Evolutionary conservation across 64 coral and sea anemone genomes (phyloP).

Genomic region (Pocillopora damicornis): DNA sequence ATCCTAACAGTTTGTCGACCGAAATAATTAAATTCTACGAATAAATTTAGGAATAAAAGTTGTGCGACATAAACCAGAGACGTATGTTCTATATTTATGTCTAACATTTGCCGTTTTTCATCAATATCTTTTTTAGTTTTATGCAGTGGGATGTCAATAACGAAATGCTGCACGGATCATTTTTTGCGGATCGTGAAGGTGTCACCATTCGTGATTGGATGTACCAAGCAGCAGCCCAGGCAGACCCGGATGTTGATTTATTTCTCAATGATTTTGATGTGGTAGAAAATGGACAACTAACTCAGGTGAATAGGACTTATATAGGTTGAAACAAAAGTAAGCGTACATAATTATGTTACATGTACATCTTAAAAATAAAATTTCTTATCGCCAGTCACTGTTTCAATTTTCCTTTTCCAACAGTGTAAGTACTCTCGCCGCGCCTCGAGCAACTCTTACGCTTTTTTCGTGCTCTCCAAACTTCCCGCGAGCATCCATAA

Average conservation of each 20-base stretch:
- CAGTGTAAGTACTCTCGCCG: no score
- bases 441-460: no score
- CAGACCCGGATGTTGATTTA: slow-evolving; percentile 62
- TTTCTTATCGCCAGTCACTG: no score
- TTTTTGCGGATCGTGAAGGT: slow-evolving; percentile 64
- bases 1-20: no score
- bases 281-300: slow-evolving; percentile 67
- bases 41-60: neutral
- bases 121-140: slow-evolving; percentile 34
- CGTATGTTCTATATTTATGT: neutral
- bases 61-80: neutral
- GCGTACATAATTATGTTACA: no score
- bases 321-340: no score
- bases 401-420: no score
- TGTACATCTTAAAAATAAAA: no score
- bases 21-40: no score
- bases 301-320: slow-evolving; percentile 25
- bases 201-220: slow-evolving; percentile 79
- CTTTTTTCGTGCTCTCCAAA: no score
- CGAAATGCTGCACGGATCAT: slow-evolving; percentile 86
- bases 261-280: slow-evolving; percentile 90
- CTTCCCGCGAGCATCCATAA: no score
- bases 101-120: neutral
- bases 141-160: slow-evolving; percentile 92
- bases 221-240: slow-evolving; percentile 35